Evolutionary conservation across 2,888 invertebrate species (phyloP).

Genomic region (Gisinianus flammeolus): DNA sequence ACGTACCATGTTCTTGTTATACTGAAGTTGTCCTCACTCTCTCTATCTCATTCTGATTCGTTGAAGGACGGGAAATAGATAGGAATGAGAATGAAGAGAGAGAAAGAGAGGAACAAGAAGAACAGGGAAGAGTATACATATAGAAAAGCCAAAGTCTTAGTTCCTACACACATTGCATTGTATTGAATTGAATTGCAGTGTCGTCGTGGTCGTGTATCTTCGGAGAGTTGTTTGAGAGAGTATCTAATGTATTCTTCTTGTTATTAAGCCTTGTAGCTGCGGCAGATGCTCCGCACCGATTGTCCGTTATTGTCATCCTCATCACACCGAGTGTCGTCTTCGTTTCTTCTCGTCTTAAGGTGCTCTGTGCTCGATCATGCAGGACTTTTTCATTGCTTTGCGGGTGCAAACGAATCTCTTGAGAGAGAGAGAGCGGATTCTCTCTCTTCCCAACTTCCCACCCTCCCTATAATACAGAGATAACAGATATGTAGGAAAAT

Average conservation of each 20-base stretch:
- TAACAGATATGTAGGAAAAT: background rate
- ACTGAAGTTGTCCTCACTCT: background rate
- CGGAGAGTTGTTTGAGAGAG: background rate
- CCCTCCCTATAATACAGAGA: no score
- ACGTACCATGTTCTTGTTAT: background rate
- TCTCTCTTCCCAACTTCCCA: no score
- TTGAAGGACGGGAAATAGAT: constrained; percentile 25
- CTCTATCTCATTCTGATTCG: constrained; percentile 2
- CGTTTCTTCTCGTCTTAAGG: constrained; percentile 13
- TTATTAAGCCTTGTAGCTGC: constrained; percentile 28
- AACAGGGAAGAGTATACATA: background rate
- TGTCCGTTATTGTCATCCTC: constrained; percentile 40
- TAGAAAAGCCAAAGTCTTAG: background rate
- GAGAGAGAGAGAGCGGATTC: background rate
- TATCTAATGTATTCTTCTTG: background rate
- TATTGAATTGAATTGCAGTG: no score
- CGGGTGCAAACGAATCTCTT: constrained; percentile 18
- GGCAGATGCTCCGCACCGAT: constrained; percentile 36
- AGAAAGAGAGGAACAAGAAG: background rate
- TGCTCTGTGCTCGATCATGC: constrained; percentile 35
- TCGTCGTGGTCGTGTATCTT: background rate
- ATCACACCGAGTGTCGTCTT: constrained; percentile 41
- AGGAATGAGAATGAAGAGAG: background rate
- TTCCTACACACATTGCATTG: no score
- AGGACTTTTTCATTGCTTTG: constrained; percentile 24